Evolutionary conservation across 2,113 vertebrate species (phyloP).

Genomic region (Odontophorus gujanensis): DNA sequence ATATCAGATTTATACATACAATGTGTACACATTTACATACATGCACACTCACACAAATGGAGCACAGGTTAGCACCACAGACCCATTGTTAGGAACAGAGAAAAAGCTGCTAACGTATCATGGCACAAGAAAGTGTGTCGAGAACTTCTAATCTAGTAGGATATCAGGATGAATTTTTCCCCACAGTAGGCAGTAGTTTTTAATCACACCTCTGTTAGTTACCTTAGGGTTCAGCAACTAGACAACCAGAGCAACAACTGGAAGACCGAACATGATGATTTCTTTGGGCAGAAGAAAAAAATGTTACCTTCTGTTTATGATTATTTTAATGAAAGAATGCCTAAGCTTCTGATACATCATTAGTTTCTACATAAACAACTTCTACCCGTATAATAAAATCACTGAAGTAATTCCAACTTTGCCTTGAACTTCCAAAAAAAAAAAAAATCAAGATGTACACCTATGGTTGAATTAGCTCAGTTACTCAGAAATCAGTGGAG

Average conservation of each 20-base stretch:
- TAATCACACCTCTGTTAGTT: background rate
- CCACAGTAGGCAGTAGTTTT: background rate
- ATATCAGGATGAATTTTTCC: background rate
- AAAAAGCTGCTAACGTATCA: background rate
- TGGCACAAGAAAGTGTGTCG: background rate
- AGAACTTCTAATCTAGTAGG: background rate
- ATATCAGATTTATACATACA: background rate
- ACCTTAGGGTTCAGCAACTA: background rate
- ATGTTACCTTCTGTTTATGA: background rate
- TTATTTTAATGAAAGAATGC: background rate
- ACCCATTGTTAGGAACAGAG: accelerated
- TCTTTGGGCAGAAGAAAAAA: background rate
- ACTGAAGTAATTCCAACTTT: background rate
- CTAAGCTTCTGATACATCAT: background rate
- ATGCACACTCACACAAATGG: background rate
- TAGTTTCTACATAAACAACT: background rate
- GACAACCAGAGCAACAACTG: background rate
- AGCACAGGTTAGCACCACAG: accelerated
- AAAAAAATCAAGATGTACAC: background rate
- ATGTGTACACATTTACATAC: background rate
- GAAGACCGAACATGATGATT: background rate
- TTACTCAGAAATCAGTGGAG: slow-evolving; percentile 44
- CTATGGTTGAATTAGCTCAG: background rate
- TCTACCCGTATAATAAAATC: background rate
- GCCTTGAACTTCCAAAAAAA: slow-evolving; percentile 5